phyloP scores from a whole-genome alignment of 1,140 invertebrate genomes.

The Plodia interpunctella region DNA sequence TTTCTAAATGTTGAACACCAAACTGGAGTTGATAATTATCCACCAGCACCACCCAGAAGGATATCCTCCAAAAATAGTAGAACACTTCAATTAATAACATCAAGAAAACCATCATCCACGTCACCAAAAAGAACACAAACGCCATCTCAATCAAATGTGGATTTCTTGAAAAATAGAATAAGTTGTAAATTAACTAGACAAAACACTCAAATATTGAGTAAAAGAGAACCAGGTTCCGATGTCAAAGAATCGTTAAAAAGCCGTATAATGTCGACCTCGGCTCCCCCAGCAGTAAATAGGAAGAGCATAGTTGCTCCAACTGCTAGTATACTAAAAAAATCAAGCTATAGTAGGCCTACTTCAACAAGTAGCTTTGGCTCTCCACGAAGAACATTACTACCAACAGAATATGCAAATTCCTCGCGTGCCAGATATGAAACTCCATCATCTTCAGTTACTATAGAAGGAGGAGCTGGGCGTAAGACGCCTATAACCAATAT shows the following conservation, averaged over 20 bases:
- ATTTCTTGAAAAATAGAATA: constrained; percentile 78
- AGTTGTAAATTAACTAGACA: constrained; percentile 76
- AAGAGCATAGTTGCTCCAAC: constrained; percentile 30
- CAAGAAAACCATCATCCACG: constrained; percentile 52
- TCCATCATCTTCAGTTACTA: constrained; percentile 43
- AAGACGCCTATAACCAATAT: constrained; percentile 71
- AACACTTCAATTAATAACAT: constrained; percentile 82
- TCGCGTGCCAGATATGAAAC: constrained; percentile 39
- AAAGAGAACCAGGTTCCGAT: constrained; percentile 43
- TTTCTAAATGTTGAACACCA: constrained; percentile 45
- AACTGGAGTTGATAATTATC: constrained; percentile 39
- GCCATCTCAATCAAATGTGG: constrained; percentile 70
- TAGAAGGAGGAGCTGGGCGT: constrained; percentile 72
- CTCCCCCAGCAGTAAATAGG: constrained; percentile 52
- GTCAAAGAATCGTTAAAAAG: constrained; percentile 49
- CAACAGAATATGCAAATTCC: constrained; percentile 61
- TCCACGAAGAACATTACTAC: constrained; percentile 62
- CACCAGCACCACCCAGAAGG: constrained; percentile 83
- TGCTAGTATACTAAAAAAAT: constrained; percentile 32
- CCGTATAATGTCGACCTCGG: constrained; percentile 52
- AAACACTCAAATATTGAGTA: constrained; percentile 67
- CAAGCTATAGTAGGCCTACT: constrained; percentile 28
- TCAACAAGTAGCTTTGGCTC: constrained; percentile 72
- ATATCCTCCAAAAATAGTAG: constrained; percentile 85
- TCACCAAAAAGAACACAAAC: constrained; percentile 30